Conservation (phyloP, 2,888 invertebrate species). For the Lissonota sp. region DNA sequence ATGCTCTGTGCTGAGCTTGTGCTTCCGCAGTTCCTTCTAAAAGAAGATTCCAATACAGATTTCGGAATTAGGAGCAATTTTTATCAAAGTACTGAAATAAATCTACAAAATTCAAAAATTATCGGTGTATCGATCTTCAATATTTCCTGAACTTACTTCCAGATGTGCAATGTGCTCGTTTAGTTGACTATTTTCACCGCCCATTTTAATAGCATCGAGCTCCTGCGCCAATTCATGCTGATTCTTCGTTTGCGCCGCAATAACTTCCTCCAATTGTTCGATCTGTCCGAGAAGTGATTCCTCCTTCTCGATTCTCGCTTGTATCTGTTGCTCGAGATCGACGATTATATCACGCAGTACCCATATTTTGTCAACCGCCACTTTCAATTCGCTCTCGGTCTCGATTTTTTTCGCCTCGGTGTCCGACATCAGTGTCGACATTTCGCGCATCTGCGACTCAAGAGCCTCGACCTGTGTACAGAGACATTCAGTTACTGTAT, state of each 20-base stretch:
- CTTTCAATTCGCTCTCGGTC: conserved; percentile 89
- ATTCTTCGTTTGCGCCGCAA: conserved; percentile 86
- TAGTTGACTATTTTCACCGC: conserved; percentile 83
- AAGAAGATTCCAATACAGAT: conserved; percentile 63
- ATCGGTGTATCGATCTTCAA: too few relatives aligned
- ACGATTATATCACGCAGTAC: conserved; percentile 91
- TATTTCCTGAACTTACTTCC: conserved; percentile 79
- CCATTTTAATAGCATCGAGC: conserved; percentile 85
- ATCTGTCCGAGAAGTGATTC: conserved; percentile 87
- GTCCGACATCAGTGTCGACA: conserved; percentile 87
- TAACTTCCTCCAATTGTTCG: conserved; percentile 85
- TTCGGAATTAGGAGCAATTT: not conserved
- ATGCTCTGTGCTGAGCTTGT: conserved; percentile 84
- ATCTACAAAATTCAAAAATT: too few relatives aligned
- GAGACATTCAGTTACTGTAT: conserved; percentile 23
- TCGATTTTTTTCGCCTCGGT: conserved; percentile 87
- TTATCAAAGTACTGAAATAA: not conserved
- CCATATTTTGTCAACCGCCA: conserved; percentile 90
- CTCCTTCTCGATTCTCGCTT: conserved; percentile 88
- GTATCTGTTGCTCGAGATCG: conserved; percentile 91
- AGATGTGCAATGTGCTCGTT: conserved; percentile 84
- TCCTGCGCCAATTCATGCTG: conserved; percentile 86
- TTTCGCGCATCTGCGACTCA: conserved; percentile 90
- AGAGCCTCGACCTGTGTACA: conserved; percentile 89
- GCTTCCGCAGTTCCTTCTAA: conserved; percentile 85